Conservation (phyloP, 2,113 vertebrate species). For the Oncorhynchus masou region DNA sequence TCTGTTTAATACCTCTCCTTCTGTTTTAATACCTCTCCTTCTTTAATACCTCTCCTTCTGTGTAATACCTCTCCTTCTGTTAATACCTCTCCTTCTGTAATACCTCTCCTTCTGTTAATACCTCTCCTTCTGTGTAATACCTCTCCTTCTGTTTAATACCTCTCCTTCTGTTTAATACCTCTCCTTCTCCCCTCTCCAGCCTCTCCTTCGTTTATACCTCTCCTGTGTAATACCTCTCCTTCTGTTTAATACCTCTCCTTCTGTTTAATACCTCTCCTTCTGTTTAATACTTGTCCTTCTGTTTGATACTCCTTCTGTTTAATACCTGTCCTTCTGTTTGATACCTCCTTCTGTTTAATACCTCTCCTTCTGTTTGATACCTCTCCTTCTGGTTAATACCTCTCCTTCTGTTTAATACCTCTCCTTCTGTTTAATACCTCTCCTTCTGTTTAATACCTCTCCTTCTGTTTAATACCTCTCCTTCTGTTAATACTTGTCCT, state of each 20-base stretch:
- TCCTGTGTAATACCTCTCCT: no score
- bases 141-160: no score
- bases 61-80: no score
- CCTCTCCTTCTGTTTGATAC: not conserved
- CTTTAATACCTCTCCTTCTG: no score
- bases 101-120: no score
- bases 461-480: not conserved
- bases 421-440: no score
- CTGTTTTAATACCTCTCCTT: no score
- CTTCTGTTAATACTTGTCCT: not conserved
- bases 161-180: constrained; percentile 12
- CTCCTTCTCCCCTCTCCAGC: constrained; percentile 35
- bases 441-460: not conserved
- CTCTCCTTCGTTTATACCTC: constrained; percentile 1
- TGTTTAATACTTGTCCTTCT: not conserved
- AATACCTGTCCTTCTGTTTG: not conserved
- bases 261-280: not conserved
- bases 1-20: no score
- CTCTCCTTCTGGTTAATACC: no score
- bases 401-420: not conserved
- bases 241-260: constrained; percentile 3
- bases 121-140: constrained; percentile 7
- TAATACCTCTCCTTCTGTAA: no score
- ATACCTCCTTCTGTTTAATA: not conserved
- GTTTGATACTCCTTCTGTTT: not conserved